A percentile compares a stretch with the other conserved stretches of the same genome.
These are phyloP conservation scores for Prunella himalayana DNA, from an alignment of 2,113 vertebrate species.

Conservation along the genomic window DNA sequence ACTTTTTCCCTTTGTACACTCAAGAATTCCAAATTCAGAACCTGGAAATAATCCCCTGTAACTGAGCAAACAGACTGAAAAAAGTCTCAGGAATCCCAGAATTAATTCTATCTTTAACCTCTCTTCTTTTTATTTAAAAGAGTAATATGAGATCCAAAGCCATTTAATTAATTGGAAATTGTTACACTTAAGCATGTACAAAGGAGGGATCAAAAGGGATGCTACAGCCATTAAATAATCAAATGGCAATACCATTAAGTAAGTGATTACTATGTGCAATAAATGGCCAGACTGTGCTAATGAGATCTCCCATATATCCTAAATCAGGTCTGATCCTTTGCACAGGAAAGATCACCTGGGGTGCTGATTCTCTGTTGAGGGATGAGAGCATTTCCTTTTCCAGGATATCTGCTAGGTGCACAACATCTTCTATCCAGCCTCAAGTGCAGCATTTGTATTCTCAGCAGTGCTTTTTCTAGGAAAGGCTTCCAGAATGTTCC, in stretches of 20 bases:
- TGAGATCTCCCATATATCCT: neutral
- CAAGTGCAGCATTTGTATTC: neutral
- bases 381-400: neutral
- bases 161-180: conserved; percentile 33
- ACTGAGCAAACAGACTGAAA: neutral
- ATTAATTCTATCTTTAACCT: neutral
- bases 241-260: conserved; percentile 19
- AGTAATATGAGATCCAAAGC: neutral
- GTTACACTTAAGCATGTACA: neutral
- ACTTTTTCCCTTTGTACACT: neutral
- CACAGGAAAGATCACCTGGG: neutral
- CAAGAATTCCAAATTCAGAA: neutral
- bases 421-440: neutral
- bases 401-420: neutral
- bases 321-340: neutral
- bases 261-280: conserved; percentile 8
- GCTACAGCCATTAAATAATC: conserved; percentile 29
- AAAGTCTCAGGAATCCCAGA: neutral
- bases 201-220: neutral
- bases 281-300: conserved; percentile 31
- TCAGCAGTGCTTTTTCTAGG: neutral
- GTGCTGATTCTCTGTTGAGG: neutral
- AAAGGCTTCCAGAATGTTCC: neutral
- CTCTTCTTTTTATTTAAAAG: neutral
- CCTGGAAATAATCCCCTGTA: neutral